phyloP scores from a whole-genome alignment of 2,797 vertebrate genomes.

The Onychomys arenicola region DNA sequence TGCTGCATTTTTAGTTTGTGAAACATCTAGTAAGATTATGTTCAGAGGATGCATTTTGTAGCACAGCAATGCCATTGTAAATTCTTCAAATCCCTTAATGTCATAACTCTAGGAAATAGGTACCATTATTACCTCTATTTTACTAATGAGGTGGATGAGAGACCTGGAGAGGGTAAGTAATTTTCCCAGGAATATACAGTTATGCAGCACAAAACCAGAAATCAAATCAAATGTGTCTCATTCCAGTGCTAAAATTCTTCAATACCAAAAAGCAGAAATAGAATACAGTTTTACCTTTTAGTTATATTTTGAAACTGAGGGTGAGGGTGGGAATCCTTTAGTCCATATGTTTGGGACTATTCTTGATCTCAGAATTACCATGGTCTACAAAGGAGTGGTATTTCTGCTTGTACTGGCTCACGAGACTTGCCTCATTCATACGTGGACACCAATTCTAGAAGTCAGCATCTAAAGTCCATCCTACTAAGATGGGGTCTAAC shows the following conservation, averaged over 20 bases:
- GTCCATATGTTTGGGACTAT: not conserved
- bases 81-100: not conserved
- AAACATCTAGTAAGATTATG: not conserved
- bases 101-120: not conserved
- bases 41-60: not conserved
- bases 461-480: not conserved
- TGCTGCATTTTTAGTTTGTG: not conserved
- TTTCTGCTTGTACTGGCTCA: not conserved
- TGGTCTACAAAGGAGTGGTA: not conserved
- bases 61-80: not conserved
- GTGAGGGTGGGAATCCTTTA: not conserved
- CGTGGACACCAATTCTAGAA: not conserved
- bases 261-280: not conserved
- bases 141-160: constrained; percentile 30
- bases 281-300: not conserved
- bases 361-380: not conserved
- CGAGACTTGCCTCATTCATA: not conserved
- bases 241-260: not conserved
- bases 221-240: not conserved
- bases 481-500: not conserved
- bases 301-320: not conserved
- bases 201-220: not conserved
- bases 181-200: not conserved
- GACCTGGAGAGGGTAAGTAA: not conserved
- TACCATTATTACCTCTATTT: not conserved